Percentiles rank a stretch among this genome's conserved stretches.
phyloP scores from a whole-genome alignment of 2,113 vertebrate genomes.

The Bubo bubo region DNA sequence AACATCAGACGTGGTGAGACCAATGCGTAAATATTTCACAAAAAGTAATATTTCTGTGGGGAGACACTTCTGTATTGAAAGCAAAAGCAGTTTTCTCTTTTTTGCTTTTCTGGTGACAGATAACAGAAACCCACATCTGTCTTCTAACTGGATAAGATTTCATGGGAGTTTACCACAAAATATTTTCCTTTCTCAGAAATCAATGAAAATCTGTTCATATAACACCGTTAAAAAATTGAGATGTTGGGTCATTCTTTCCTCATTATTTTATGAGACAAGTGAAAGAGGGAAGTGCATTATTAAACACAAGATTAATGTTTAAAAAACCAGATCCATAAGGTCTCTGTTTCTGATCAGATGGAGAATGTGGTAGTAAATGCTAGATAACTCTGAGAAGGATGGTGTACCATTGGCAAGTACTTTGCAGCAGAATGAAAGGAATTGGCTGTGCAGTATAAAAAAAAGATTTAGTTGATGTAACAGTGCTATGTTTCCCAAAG shows the following conservation, averaged over 20 bases:
- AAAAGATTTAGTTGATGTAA: constrained; percentile 11
- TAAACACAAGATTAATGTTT: constrained; percentile 2
- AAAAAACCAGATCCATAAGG: background rate
- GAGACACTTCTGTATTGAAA: background rate
- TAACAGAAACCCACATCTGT: background rate
- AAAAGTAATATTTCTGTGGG: background rate
- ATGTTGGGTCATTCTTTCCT: background rate
- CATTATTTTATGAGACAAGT: background rate
- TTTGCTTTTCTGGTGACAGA: background rate
- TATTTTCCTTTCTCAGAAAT: background rate
- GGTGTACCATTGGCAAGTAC: background rate
- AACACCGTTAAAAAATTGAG: background rate
- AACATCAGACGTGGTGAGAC: background rate
- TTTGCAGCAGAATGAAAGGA: background rate
- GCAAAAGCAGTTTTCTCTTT: background rate
- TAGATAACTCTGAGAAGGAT: background rate
- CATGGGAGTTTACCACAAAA: background rate
- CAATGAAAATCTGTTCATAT: background rate
- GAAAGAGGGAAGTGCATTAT: background rate
- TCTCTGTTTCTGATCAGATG: background rate
- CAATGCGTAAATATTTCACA: background rate
- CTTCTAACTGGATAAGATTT: background rate
- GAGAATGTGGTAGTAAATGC: background rate
- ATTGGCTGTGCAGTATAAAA: background rate
- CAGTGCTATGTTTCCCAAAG: constrained; percentile 1